phyloP scores from a whole-genome alignment of 2,113 vertebrate species.

The Orientallactaga bullata region DNA sequence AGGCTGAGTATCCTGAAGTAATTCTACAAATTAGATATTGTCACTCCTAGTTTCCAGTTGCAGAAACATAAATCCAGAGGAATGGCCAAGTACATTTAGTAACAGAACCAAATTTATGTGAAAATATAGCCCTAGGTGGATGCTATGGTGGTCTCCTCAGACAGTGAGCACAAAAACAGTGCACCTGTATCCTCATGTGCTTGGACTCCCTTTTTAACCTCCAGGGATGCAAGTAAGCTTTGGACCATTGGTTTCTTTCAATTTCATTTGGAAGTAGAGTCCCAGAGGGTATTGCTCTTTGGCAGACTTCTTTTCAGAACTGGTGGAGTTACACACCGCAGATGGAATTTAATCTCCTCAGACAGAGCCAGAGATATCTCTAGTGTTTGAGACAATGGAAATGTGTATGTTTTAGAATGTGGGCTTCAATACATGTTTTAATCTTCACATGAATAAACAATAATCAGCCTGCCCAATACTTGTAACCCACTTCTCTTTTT shows the following conservation, averaged over 20 bases:
- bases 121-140: background rate
- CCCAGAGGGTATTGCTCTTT: background rate
- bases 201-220: constrained; percentile 48
- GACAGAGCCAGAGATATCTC: background rate
- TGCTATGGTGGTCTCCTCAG: background rate
- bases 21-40: background rate
- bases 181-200: background rate
- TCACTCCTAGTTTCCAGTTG: background rate
- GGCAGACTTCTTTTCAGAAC: constrained; percentile 39
- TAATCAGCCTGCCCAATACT: constrained; percentile 19
- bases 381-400: constrained; percentile 61
- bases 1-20: background rate
- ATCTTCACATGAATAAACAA: constrained; percentile 42
- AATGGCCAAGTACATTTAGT: background rate
- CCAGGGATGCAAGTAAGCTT: background rate
- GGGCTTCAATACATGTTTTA: background rate
- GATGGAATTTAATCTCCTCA: constrained; percentile 37
- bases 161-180: background rate
- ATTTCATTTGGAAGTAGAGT: constrained; percentile 47
- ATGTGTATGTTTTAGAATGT: constrained; percentile 56
- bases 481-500: constrained; percentile 45
- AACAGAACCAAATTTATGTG: background rate
- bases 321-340: background rate
- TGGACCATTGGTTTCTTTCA: constrained; percentile 16
- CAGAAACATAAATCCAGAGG: background rate